Percentiles rank a stretch among this genome's conserved stretches.
phyloP scores from a whole-genome alignment of 1,140 invertebrate species.

The Diuraphis noxia region DNA sequence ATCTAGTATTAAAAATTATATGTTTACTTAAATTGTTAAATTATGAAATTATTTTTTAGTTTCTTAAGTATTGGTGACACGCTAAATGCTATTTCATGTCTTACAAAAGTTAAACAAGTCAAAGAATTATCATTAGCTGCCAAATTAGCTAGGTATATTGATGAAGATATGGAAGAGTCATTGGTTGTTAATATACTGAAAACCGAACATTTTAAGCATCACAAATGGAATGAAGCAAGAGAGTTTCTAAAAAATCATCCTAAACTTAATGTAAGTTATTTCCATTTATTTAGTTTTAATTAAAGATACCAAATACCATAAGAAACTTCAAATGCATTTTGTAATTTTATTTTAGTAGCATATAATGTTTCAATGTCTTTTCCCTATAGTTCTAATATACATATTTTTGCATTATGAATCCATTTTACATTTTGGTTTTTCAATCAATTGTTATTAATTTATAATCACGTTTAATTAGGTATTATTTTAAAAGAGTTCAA shows the following conservation, averaged over 20 bases:
- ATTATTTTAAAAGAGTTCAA: not conserved
- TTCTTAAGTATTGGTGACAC: slow-evolving; percentile 54
- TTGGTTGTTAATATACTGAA: slow-evolving; percentile 45
- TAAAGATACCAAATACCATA: not conserved
- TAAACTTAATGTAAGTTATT: slow-evolving; percentile 26
- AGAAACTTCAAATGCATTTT: not conserved
- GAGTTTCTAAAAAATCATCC: slow-evolving; percentile 42
- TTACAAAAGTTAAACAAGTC: slow-evolving; percentile 55
- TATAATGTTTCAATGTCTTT: not conserved
- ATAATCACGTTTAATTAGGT: not conserved
- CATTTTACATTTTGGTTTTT: not conserved
- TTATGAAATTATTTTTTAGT: slow-evolving; percentile 53
- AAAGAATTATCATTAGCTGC: slow-evolving; percentile 55
- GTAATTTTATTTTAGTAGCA: not conserved
- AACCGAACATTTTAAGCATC: slow-evolving; percentile 43
- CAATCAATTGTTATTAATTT: not conserved
- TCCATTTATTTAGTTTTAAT: not conserved
- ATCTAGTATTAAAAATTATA: not conserved
- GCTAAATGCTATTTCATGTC: slow-evolving; percentile 54
- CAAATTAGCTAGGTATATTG: slow-evolving; percentile 51
- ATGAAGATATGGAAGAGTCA: slow-evolving; percentile 34
- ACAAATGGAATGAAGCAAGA: slow-evolving; percentile 49
- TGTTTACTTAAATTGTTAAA: not conserved
- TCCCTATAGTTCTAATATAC: not conserved
- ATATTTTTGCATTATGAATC: not conserved